Evolutionary conservation across 2,888 invertebrate genomes (phyloP).

Genomic region (Caenorhabditis sp.): DNA sequence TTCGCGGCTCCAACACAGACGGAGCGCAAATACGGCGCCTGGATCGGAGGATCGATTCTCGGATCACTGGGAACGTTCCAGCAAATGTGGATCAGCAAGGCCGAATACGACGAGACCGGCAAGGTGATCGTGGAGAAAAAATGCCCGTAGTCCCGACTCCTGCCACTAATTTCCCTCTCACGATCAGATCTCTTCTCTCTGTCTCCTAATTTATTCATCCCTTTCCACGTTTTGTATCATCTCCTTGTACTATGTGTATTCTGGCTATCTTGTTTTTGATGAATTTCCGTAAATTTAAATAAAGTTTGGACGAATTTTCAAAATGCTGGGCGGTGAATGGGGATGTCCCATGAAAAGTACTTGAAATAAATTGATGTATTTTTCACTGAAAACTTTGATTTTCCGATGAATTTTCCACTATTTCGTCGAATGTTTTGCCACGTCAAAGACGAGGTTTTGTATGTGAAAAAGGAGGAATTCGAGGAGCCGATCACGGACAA

Average conservation of each 20-base stretch:
- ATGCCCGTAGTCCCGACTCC: too few relatives aligned
- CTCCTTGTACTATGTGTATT: conserved; percentile 32
- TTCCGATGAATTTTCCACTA: conserved; percentile 19
- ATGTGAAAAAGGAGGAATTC: conserved; percentile 45
- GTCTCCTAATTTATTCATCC: neutral
- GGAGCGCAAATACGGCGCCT: conserved; percentile 94
- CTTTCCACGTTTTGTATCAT: neutral
- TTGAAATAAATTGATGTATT: too few relatives aligned
- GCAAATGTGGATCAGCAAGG: conserved; percentile 99
- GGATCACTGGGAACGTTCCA: conserved; percentile 99
- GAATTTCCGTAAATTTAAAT: too few relatives aligned
- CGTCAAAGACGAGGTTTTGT: conserved; percentile 53
- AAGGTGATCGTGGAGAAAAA: conserved; percentile 97
- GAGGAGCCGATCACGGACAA: conserved; percentile 38
- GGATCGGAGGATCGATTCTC: conserved; percentile 98
- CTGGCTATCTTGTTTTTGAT: too few relatives aligned
- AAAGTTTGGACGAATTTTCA: too few relatives aligned
- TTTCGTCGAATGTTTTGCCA: conserved; percentile 26
- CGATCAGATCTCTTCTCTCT: neutral
- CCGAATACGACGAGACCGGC: conserved; percentile 98
- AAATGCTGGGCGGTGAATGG: too few relatives aligned
- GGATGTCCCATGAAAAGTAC: too few relatives aligned
- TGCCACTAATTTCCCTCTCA: too few relatives aligned
- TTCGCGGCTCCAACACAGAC: conserved; percentile 91
- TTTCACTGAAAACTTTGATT: neutral